These are phyloP conservation scores for Podarcis cretensis DNA, from an alignment of 2,113 vertebrate genomes.

Conservation along the genomic window DNA sequence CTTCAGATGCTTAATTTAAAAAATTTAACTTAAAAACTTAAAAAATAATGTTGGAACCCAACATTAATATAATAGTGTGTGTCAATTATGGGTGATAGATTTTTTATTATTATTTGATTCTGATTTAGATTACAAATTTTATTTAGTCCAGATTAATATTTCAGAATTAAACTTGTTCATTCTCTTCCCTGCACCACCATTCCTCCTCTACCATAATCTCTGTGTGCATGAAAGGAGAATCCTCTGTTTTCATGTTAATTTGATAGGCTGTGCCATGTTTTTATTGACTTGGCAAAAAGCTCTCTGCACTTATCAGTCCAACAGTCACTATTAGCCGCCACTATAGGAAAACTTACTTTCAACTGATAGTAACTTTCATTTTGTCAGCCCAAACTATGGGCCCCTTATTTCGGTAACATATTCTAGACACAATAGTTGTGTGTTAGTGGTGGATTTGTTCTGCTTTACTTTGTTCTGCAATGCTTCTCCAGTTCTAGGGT, in stretches of 20 bases:
- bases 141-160: no score
- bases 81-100: no score
- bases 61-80: no score
- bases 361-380: background rate
- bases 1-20: constrained; percentile 64
- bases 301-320: background rate
- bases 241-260: background rate
- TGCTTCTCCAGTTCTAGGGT: no score
- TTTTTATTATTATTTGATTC: no score
- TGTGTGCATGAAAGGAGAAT: background rate
- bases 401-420: no score
- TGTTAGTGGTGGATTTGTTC: no score
- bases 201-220: background rate
- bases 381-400: background rate
- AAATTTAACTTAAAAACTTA: no score
- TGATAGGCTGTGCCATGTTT: background rate
- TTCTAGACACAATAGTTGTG: no score
- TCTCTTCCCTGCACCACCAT: background rate
- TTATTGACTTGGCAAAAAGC: background rate
- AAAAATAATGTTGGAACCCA: constrained; percentile 44
- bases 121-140: no score
- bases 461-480: no score
- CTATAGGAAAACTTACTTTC: background rate
- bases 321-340: background rate
- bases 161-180: background rate